Evolutionary conservation across 2,797 vertebrate genomes (phyloP).

Genomic region (Cheirogaleus major): DNA sequence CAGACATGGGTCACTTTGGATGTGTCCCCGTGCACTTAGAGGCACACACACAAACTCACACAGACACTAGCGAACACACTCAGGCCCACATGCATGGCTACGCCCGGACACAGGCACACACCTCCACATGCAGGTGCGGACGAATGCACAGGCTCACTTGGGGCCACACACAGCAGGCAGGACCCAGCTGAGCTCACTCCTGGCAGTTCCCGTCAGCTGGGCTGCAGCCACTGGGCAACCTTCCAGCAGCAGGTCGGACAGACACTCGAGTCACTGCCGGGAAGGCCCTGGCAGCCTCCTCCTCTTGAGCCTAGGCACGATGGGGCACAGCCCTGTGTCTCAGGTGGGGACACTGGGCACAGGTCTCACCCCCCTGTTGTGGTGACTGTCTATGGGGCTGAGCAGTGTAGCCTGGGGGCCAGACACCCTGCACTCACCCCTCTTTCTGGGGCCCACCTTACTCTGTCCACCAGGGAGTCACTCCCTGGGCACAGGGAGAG

Average conservation of each 20-base stretch:
- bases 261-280: not conserved
- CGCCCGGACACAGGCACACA: rapidly evolving
- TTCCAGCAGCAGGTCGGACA: conserved; percentile 34
- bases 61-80: not conserved
- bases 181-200: not conserved
- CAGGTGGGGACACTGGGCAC: not conserved
- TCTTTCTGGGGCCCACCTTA: no score
- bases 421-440: not conserved
- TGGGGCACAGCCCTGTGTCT: not conserved
- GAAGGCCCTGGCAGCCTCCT: conserved; percentile 41
- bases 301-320: rapidly evolving
- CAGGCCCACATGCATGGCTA: rapidly evolving
- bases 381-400: not conserved
- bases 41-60: not conserved
- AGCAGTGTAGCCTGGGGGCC: not conserved
- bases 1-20: not conserved
- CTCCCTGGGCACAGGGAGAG: not conserved
- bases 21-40: not conserved
- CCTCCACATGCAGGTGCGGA: not conserved
- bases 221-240: conserved; percentile 49
- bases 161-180: not conserved
- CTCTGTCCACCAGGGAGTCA: not conserved
- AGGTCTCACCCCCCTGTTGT: not conserved
- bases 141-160: rapidly evolving
- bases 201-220: conserved; percentile 3